Conservation (phyloP, 2,888 invertebrate genomes). For the Phortica magna region DNA sequence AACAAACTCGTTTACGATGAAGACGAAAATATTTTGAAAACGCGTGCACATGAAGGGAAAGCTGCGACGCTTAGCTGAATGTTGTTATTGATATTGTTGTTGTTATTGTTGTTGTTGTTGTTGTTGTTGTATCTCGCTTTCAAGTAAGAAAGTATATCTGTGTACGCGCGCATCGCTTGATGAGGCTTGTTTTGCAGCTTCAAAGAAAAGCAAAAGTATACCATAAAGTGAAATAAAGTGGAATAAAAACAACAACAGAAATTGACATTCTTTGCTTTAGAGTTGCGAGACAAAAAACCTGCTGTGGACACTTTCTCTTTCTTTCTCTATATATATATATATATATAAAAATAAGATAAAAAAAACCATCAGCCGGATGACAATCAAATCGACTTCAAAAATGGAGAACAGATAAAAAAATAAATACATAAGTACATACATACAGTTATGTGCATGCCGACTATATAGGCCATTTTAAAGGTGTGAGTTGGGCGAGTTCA, state of each 20-base stretch:
- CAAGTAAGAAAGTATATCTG: constrained; percentile 3
- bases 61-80: constrained; percentile 52
- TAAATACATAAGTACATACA: not conserved
- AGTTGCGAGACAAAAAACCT: constrained; percentile 60
- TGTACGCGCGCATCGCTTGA: constrained; percentile 17
- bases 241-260: constrained; percentile 53
- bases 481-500: too few relatives aligned
- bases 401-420: not conserved
- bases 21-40: constrained; percentile 34
- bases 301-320: constrained; percentile 75
- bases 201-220: constrained; percentile 75
- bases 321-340: constrained; percentile 55
- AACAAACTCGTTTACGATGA: not conserved
- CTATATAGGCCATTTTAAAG: too few relatives aligned
- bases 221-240: constrained; percentile 26
- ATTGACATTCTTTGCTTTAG: constrained; percentile 72
- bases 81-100: not conserved
- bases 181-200: constrained; percentile 66
- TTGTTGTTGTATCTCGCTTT: not conserved
- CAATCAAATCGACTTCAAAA: not conserved
- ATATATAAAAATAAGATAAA: not conserved
- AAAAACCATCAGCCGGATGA: constrained; percentile 8
- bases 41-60: constrained; percentile 74
- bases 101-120: not conserved
- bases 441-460: not conserved